Percentiles rank a stretch among this genome's conserved stretches.
These are phyloP conservation scores for Cyclophora punctaria DNA, from an alignment of 2,888 invertebrate genomes.

Conservation along the genomic window DNA sequence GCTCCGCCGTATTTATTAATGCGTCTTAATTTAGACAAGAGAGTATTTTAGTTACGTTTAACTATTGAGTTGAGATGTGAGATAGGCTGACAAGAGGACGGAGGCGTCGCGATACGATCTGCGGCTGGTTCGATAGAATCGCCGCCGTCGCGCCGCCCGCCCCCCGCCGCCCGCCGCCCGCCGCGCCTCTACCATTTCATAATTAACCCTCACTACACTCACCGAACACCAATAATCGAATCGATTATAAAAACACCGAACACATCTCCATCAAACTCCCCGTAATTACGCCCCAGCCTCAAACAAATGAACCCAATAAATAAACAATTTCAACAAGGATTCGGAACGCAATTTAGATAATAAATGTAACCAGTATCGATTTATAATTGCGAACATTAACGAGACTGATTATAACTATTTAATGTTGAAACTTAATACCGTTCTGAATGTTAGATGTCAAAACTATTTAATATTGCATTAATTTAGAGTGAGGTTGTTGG, in stretches of 20 bases:
- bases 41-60: conserved; percentile 41
- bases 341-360: neutral
- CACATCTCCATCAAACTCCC: no score
- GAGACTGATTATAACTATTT: neutral
- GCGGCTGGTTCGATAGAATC: conserved; percentile 35
- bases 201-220: conserved; percentile 39
- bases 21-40: conserved; percentile 45
- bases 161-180: conserved; percentile 31
- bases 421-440: conserved; percentile 1
- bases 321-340: neutral
- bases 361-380: conserved; percentile 1
- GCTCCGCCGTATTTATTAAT: conserved; percentile 32
- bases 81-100: conserved; percentile 36
- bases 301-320: no score
- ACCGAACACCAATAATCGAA: conserved; percentile 26
- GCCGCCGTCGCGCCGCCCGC: conserved; percentile 23
- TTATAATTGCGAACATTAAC: conserved; percentile 7
- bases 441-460: neutral
- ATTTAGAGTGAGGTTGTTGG: conserved; percentile 28
- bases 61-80: conserved; percentile 38
- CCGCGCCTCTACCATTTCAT: conserved; percentile 48
- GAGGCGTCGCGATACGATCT: conserved; percentile 23
- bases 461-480: conserved; percentile 2
- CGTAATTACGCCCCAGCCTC: neutral
- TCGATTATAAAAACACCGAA: conserved; percentile 9